These are phyloP conservation scores for Galaxias olidus DNA, from an alignment of 2,797 vertebrate species.

Conservation along the genomic window DNA sequence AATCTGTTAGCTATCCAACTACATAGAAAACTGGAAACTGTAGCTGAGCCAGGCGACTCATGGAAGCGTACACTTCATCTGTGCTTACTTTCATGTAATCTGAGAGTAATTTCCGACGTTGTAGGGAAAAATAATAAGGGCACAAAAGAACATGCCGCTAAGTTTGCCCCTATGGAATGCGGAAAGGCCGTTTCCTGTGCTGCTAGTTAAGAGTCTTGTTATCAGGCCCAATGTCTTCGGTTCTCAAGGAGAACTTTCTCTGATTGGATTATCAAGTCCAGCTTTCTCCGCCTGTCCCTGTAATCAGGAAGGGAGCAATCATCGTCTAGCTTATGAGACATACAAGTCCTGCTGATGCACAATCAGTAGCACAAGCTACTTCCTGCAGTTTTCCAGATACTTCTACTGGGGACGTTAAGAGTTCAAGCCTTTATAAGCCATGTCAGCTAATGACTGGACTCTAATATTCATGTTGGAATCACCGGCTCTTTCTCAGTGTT, in stretches of 20 bases:
- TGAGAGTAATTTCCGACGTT: no score
- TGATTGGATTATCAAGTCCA: conserved; percentile 49
- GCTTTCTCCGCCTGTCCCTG: conserved; percentile 32
- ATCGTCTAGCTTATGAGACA: conserved; percentile 45
- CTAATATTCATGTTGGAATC: no score
- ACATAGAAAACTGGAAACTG: neutral
- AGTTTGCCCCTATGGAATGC: conserved; percentile 65
- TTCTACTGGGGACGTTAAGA: conserved; percentile 12
- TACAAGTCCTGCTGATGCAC: conserved; percentile 44
- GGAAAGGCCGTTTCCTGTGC: conserved; percentile 75
- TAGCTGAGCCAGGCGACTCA: neutral
- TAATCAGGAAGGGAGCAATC: conserved; percentile 74
- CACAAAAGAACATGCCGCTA: conserved; percentile 22
- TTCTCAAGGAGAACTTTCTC: conserved; percentile 39
- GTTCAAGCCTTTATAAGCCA: neutral
- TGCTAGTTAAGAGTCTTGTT: conserved; percentile 52
- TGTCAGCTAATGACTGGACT: neutral
- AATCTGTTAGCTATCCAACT: neutral
- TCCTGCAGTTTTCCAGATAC: conserved; percentile 40
- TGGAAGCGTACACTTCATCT: neutral
- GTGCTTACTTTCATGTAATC: conserved; percentile 8
- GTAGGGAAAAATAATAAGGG: conserved; percentile 5
- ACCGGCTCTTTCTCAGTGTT: no score
- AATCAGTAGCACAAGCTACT: conserved; percentile 26
- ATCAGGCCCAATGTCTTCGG: conserved; percentile 43